Evolutionary conservation across 2,113 vertebrate genomes (phyloP).

Genomic region (Rhineura floridana): DNA sequence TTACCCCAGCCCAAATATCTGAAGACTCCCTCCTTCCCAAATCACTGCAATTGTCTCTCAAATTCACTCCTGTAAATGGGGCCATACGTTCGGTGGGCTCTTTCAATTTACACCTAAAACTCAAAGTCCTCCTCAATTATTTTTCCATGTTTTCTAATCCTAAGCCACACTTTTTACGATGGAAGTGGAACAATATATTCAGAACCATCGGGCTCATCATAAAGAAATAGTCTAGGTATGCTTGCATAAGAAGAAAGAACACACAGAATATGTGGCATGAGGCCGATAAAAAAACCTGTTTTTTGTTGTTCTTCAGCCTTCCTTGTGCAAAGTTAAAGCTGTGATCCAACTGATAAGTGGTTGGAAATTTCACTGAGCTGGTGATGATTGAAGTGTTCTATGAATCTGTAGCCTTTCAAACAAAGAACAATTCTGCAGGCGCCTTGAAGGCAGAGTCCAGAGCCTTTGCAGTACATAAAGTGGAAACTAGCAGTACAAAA

Average conservation of each 20-base stretch:
- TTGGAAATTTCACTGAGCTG: conserved; percentile 7
- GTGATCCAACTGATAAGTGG: neutral
- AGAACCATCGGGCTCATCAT: neutral
- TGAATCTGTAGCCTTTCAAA: neutral
- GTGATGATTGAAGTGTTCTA: conserved; percentile 2
- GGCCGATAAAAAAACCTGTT: neutral
- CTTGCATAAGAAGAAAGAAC: neutral
- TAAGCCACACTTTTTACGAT: neutral
- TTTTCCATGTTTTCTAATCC: neutral
- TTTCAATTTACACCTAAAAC: neutral
- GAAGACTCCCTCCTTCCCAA: neutral
- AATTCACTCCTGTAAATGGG: neutral
- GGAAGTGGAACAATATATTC: neutral
- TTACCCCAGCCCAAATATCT: too few species aligned
- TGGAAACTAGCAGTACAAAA: neutral
- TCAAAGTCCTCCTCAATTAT: neutral
- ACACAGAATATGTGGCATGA: neutral
- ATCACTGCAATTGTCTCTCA: neutral
- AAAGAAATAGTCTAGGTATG: neutral
- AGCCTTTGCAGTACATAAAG: neutral
- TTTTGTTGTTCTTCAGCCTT: neutral
- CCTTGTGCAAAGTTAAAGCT: neutral
- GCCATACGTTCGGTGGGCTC: neutral
- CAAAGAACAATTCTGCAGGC: neutral
- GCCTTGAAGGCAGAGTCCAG: neutral